Evolutionary conservation across 2,888 invertebrate genomes (phyloP).

Genomic region (Linyphia triangularis): DNA sequence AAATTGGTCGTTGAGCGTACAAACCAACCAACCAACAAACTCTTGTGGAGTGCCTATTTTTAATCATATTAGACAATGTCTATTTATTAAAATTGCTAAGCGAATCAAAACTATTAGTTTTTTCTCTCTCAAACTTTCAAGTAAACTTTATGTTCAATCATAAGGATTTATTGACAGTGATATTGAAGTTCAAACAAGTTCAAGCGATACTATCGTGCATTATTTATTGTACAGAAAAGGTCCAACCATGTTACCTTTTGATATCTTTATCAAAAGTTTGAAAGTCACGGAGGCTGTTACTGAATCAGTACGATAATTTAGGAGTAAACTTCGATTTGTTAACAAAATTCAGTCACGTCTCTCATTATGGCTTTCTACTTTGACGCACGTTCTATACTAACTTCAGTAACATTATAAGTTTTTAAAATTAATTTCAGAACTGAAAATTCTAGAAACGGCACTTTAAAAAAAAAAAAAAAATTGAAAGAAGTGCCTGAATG

Average conservation of each 20-base stretch:
- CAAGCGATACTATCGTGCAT: slow-evolving; percentile 8
- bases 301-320: not conserved
- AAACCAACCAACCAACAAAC: no score
- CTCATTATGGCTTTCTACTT: not conserved
- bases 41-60: no score
- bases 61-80: no score
- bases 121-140: not conserved
- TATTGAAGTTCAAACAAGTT: not conserved
- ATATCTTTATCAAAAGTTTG: slow-evolving; percentile 26
- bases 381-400: slow-evolving; percentile 5
- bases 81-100: no score
- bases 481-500: not conserved
- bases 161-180: not conserved
- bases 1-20: no score
- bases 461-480: not conserved
- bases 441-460: not conserved
- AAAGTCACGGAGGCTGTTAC: slow-evolving; percentile 25
- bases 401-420: not conserved
- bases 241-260: not conserved
- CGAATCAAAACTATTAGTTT: no score
- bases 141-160: not conserved
- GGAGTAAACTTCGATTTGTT: slow-evolving; percentile 32
- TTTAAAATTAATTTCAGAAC: not conserved
- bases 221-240: slow-evolving; percentile 6
- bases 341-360: slow-evolving; percentile 15